Evolutionary conservation across 2,888 invertebrate genomes (phyloP).

Genomic region (Campoletis raptor): DNA sequence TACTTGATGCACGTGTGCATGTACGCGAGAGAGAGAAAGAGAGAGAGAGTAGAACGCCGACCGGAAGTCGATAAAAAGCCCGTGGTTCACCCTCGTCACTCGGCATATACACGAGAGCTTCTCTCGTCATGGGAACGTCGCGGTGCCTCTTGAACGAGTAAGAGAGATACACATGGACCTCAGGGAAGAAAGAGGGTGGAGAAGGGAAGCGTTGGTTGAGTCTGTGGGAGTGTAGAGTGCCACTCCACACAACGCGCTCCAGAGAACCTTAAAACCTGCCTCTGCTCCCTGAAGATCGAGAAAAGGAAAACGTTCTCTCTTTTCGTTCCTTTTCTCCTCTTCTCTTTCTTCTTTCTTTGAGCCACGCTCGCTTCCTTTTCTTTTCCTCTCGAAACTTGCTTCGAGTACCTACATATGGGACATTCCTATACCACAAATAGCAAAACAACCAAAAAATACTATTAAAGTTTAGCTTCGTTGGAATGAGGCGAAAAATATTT

Average conservation of each 20-base stretch:
- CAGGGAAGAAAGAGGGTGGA: slow-evolving; percentile 41
- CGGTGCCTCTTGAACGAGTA: slow-evolving; percentile 71
- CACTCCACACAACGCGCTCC: slow-evolving; percentile 72
- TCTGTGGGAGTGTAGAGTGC: slow-evolving; percentile 47
- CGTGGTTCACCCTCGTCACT: slow-evolving; percentile 84
- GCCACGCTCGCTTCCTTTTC: slow-evolving; percentile 27
- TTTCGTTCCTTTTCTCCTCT: slow-evolving; percentile 1
- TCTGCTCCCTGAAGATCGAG: slow-evolving; percentile 71
- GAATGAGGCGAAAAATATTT: background rate
- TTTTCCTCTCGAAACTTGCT: slow-evolving; percentile 20
- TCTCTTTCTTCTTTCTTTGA: background rate
- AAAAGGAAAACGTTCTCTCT: slow-evolving; percentile 73
- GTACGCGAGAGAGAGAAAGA: slow-evolving; percentile 69
- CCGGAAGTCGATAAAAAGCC: slow-evolving; percentile 85
- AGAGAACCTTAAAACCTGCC: slow-evolving; percentile 76
- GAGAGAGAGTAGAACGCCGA: slow-evolving; percentile 76
- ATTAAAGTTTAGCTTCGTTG: background rate
- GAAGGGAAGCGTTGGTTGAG: background rate
- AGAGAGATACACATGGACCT: slow-evolving; percentile 35
- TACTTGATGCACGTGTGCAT: slow-evolving; percentile 83
- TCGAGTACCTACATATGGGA: slow-evolving; percentile 31
- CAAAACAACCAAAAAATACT: background rate
- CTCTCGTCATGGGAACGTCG: slow-evolving; percentile 83
- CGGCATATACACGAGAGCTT: slow-evolving; percentile 76
- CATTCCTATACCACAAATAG: slow-evolving; percentile 1